Conservation (phyloP, 2,797 vertebrate species). For the Tapirus indicus region DNA sequence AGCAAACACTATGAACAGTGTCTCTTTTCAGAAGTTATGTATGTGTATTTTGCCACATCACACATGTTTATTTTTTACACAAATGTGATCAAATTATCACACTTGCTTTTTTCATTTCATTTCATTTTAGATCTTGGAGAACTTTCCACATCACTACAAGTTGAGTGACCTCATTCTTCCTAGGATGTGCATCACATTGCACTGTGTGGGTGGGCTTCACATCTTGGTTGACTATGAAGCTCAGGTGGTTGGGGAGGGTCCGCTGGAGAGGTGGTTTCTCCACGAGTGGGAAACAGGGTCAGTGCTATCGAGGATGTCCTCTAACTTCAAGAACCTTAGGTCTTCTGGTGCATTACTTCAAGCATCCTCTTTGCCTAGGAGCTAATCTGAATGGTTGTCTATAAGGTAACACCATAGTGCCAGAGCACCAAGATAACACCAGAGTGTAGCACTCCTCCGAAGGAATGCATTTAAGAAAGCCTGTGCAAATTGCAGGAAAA, state of each 20-base stretch:
- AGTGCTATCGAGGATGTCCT: too few species aligned
- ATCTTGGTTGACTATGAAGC: background rate
- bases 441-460: background rate
- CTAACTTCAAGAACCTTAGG: background rate
- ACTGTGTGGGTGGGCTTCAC: fast-evolving
- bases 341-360: background rate
- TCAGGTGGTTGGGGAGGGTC: background rate
- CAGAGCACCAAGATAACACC: background rate
- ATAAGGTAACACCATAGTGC: background rate
- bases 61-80: background rate
- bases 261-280: background rate
- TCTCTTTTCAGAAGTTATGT: background rate
- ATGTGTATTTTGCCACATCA: background rate
- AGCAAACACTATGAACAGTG: background rate
- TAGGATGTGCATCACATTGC: background rate
- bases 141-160: background rate
- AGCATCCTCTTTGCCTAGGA: background rate
- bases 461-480: background rate
- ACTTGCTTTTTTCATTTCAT: background rate
- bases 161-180: background rate
- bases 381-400: background rate
- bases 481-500: background rate
- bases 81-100: background rate
- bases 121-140: background rate
- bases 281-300: too few species aligned